phyloP scores from a whole-genome alignment of 2,888 invertebrate species.

The Liodrosophila aerea region DNA sequence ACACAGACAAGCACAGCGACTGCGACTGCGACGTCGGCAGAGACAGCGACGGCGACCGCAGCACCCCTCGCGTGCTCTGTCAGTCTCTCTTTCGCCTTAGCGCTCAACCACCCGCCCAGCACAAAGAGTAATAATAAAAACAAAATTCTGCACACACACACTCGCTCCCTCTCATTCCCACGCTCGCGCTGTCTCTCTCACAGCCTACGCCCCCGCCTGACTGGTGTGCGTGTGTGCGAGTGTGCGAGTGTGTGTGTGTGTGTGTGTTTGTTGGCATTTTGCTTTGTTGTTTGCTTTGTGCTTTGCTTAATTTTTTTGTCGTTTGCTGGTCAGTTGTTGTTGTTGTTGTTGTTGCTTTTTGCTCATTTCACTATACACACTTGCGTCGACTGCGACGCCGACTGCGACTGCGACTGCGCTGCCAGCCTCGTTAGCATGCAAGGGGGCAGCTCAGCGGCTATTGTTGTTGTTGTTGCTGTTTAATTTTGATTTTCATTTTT shows the following conservation, averaged over 20 bases:
- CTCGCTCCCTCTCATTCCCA: slow-evolving; percentile 33
- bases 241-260: slow-evolving; percentile 16
- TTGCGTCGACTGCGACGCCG: slow-evolving; percentile 46
- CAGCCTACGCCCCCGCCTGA: slow-evolving; percentile 47
- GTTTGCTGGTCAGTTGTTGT: slow-evolving; percentile 44
- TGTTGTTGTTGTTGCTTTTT: slow-evolving; percentile 31
- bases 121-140: slow-evolving; percentile 2
- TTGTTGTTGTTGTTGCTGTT: slow-evolving; percentile 34
- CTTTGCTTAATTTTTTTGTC: slow-evolving; percentile 54
- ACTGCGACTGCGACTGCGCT: slow-evolving; percentile 23
- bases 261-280: slow-evolving; percentile 42
- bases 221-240: slow-evolving; percentile 9
- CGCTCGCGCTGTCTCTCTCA: slow-evolving; percentile 25
- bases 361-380: slow-evolving; percentile 59
- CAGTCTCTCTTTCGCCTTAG: slow-evolving; percentile 1
- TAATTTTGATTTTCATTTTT: slow-evolving; percentile 42
- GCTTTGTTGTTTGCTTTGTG: slow-evolving; percentile 45
- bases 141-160: slow-evolving; percentile 43
- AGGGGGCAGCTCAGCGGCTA: slow-evolving; percentile 28
- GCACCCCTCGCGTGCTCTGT: slow-evolving; percentile 6
- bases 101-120: slow-evolving; percentile 1
- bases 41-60: slow-evolving; percentile 16
- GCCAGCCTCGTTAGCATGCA: slow-evolving; percentile 61
- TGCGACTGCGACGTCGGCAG: slow-evolving; percentile 23
- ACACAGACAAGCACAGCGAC: slow-evolving; percentile 48